Evolutionary conservation across 1,140 invertebrate species (phyloP).

Genomic region (Antheraea mylitta): DNA sequence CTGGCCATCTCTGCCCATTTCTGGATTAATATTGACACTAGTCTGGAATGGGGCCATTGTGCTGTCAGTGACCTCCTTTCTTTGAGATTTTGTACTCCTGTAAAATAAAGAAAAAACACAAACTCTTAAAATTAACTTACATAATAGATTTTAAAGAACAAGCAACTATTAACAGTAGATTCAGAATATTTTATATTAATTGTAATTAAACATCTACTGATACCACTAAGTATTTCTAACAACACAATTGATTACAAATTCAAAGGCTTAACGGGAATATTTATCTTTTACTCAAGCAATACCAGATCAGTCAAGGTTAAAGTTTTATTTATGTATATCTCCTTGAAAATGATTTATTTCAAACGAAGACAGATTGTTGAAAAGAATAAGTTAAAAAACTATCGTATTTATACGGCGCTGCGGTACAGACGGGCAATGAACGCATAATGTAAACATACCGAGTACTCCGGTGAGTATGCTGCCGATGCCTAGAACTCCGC

Average conservation of each 20-base stretch:
- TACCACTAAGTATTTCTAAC: too few relatives aligned
- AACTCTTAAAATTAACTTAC: too few relatives aligned
- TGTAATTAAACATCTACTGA: too few relatives aligned
- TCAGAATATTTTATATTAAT: too few relatives aligned
- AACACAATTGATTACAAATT: neutral
- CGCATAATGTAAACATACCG: constrained; percentile 64
- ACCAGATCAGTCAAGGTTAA: too few relatives aligned
- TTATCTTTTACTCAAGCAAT: neutral
- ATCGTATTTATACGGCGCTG: too few relatives aligned
- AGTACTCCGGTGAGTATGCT: constrained; percentile 81
- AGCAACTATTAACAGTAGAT: too few relatives aligned
- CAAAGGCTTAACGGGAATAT: neutral
- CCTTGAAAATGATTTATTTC: neutral
- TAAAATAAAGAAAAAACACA: constrained; percentile 15
- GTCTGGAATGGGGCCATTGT: constrained; percentile 89
- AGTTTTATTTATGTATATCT: neutral
- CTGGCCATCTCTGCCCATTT: constrained; percentile 84
- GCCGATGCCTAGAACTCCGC: constrained; percentile 79
- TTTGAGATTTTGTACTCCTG: constrained; percentile 74
- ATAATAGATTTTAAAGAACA: too few relatives aligned
- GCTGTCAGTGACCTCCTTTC: constrained; percentile 63
- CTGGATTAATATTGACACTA: constrained; percentile 86
- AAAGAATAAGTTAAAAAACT: neutral
- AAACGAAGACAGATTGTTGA: neutral
- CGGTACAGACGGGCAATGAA: neutral